Evolutionary conservation across 2,888 invertebrate species (phyloP), one percentile per base, ranked within the genome.

Genomic region (Pyrgus malvae): DNA sequence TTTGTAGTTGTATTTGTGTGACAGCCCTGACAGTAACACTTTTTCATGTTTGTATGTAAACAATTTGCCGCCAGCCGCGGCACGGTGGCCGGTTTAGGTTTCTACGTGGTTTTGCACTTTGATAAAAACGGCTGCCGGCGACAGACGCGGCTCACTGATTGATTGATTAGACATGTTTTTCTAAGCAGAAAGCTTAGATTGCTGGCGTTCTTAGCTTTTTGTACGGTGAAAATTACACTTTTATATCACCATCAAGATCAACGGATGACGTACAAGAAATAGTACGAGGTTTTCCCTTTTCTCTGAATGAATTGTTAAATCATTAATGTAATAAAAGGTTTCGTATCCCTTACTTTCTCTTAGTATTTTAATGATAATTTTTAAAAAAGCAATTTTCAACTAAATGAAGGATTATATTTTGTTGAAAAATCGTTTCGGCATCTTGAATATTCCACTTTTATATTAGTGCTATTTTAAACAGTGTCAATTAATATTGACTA

Each of bases 121-220:
- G 0, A 40, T 29, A 48, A 48, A 48, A 48, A 48, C 38, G 11
- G 27, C 27, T n/a, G 17, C 48, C 14, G 11, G 38, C 27, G 48
- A 48, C 48, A 37, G 38, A 38, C 21, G 27, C 27, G 40, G 40
- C n/a, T 11, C 40, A 1, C 17, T 17, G 40, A 49, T 40, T 49
- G 48, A 49, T 49, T 40, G 49, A 49, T 49, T 49, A 31, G 40
- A 12, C 31, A 7, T 21, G 38, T 40, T 49, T 49, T 49, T 40
- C 31, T 19, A 9, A 25, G 27, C 25, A 37, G n/a, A n/a, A n/a
- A n/a, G n/a, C 25, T 48, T 37, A 25, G 16, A 49, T 31, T 38
- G n/a, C 40, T 4, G n/a, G n/a, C 29, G 29, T 29, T 29, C 14
- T 11, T 29, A 29, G 3, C 3, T 11, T 6, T 7, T 33, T 33